phyloP scores from a whole-genome alignment of 2,113 vertebrate genomes.

The Chiloscyllium plagiosum region DNA sequence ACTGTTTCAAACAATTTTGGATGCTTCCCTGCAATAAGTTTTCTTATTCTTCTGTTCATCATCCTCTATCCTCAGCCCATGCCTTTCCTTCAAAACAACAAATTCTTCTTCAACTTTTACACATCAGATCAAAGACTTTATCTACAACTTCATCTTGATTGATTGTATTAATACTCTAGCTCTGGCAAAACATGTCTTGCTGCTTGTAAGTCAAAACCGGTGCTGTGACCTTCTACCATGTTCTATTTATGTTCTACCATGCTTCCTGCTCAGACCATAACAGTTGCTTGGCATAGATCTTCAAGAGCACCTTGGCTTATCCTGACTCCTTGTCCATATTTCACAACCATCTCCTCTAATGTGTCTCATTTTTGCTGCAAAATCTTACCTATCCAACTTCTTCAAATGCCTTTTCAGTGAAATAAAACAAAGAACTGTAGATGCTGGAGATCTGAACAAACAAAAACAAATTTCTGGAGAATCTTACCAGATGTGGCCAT shows the following conservation, averaged over 20 bases:
- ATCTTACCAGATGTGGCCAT: too few relatives aligned
- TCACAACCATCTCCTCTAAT: background rate
- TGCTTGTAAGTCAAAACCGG: too few relatives aligned
- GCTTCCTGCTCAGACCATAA: background rate
- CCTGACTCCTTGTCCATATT: background rate
- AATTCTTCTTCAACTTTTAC: background rate
- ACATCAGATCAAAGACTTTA: background rate
- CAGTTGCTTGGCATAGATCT: background rate
- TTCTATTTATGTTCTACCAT: background rate
- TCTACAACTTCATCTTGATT: background rate
- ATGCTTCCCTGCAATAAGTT: background rate
- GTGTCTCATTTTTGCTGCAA: background rate
- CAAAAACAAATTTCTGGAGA: too few relatives aligned
- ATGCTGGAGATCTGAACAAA: too few relatives aligned
- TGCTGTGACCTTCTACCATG: too few relatives aligned
- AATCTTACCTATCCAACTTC: background rate
- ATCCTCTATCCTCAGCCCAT: background rate
- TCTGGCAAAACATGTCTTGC: background rate
- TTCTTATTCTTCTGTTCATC: background rate
- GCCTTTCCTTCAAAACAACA: background rate
- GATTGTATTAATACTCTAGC: background rate
- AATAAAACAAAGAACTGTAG: too few relatives aligned
- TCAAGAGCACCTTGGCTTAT: background rate
- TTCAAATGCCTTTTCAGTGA: background rate
- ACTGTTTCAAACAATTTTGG: background rate